phyloP scores from a whole-genome alignment of 2,888 invertebrate species.

The Calliopum simillimum region DNA sequence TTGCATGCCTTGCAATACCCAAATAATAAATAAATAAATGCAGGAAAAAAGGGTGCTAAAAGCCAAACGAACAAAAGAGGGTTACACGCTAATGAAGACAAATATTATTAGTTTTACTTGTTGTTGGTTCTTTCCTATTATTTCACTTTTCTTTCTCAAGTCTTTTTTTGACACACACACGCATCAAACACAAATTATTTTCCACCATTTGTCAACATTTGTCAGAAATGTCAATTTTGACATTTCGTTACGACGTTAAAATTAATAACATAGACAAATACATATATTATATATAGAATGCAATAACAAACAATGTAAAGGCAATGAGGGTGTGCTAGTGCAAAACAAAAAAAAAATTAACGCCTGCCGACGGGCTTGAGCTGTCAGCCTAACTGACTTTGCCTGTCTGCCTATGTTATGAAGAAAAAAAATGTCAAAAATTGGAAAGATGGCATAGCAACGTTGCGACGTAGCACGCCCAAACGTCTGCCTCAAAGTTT shows the following conservation, averaged over 20 bases:
- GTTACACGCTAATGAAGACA: conserved; percentile 60
- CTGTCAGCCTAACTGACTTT: background rate
- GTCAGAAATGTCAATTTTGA: conserved; percentile 59
- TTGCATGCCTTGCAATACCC: conserved; percentile 6
- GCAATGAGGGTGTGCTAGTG: background rate
- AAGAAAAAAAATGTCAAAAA: conserved; percentile 1
- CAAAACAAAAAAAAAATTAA: conserved; percentile 9
- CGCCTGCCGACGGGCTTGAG: background rate
- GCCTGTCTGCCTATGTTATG: background rate
- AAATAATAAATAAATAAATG: background rate
- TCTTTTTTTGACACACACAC: background rate
- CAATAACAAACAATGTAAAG: conserved; percentile 1
- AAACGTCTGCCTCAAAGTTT: conserved; percentile 18
- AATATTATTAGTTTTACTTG: conserved; percentile 54
- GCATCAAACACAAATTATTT: conserved; percentile 29
- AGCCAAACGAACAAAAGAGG: conserved; percentile 30
- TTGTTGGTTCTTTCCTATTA: too few species aligned
- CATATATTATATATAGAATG: too few species aligned
- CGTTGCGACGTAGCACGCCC: conserved; percentile 12
- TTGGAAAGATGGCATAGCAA: background rate
- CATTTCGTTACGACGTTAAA: conserved; percentile 45
- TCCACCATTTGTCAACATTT: conserved; percentile 63
- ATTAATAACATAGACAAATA: conserved; percentile 20
- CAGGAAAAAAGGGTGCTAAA: conserved; percentile 12
- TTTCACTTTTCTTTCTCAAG: conserved; percentile 7